Conservation (phyloP, 2,888 invertebrate genomes). For the Bombylius major region DNA sequence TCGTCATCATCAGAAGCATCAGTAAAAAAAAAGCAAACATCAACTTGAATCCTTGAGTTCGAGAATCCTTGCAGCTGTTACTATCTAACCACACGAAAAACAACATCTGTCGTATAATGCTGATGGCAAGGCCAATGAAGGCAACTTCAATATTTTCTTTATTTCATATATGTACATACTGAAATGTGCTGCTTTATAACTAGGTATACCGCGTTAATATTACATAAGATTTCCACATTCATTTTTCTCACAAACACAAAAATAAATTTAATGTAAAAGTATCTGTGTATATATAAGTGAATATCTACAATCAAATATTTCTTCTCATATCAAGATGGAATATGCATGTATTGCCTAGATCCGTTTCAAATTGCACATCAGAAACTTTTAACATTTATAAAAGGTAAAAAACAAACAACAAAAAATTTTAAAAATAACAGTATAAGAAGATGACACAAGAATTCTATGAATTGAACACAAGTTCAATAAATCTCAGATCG, state of each 20-base stretch:
- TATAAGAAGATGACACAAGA: not conserved
- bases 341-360: not conserved
- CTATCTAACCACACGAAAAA: too few species aligned
- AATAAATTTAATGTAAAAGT: too few species aligned
- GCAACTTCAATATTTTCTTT: too few species aligned
- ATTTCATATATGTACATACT: not conserved
- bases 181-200: not conserved
- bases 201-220: not conserved
- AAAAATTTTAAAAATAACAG: too few species aligned
- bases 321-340: not conserved
- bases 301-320: not conserved
- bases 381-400: not conserved
- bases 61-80: not conserved
- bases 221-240: too few species aligned
- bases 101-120: too few species aligned
- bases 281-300: not conserved
- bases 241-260: too few species aligned
- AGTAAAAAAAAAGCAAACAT: not conserved
- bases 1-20: too few species aligned
- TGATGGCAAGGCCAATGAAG: too few species aligned
- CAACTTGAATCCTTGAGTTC: not conserved
- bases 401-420: not conserved
- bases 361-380: not conserved
- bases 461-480: not conserved
- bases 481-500: conserved; percentile 8